Conservation (phyloP, 2,888 invertebrate genomes). For the Crossocerus cetratus region DNA sequence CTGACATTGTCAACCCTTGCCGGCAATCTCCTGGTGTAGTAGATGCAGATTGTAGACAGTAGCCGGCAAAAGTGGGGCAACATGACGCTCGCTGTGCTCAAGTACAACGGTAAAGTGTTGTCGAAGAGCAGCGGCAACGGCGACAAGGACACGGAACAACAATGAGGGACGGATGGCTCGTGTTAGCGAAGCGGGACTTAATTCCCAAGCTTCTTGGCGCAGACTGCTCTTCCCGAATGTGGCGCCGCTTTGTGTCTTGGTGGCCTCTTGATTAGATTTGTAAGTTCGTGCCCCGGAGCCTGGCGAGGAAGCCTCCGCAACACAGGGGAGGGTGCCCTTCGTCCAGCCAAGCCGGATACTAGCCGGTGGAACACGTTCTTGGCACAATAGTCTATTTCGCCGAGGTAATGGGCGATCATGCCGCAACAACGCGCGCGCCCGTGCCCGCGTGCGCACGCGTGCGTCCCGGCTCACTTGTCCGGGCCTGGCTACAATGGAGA, state of each 20-base stretch:
- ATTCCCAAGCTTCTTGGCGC: constrained; percentile 21
- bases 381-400: constrained; percentile 65
- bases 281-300: constrained; percentile 46
- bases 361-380: constrained; percentile 47
- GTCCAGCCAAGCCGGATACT: constrained; percentile 10
- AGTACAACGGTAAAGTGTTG: too few relatives aligned
- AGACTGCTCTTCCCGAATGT: constrained; percentile 29
- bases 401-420: constrained; percentile 67
- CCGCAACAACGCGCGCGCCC: constrained; percentile 8
- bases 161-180: constrained; percentile 15
- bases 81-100: too few relatives aligned
- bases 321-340: neutral
- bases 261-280: constrained; percentile 50
- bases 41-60: too few relatives aligned
- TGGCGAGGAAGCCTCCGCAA: constrained; percentile 20
- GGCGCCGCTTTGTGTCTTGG: constrained; percentile 33
- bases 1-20: too few relatives aligned
- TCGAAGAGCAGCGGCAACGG: constrained; percentile 12
- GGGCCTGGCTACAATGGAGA: constrained; percentile 39
- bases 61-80: too few relatives aligned
- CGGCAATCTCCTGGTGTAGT: too few relatives aligned
- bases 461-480: constrained; percentile 48
- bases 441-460: constrained; percentile 29
- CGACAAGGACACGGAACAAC: neutral
- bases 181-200: constrained; percentile 24